Conservation (phyloP, 2,888 invertebrate species). For the Thymelicus lineola region DNA sequence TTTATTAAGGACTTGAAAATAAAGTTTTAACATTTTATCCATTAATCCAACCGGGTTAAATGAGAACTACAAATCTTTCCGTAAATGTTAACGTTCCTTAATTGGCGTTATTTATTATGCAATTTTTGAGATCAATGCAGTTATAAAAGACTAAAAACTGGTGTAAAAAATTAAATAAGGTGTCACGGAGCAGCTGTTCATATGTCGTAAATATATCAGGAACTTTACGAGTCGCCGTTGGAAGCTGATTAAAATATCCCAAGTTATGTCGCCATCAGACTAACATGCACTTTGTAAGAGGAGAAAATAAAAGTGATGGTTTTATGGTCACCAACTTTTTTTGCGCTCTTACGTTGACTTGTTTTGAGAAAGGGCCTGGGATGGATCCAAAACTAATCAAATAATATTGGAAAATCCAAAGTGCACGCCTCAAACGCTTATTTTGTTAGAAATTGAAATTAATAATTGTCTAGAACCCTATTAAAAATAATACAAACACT, state of each 20-base stretch:
- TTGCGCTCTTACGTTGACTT: not conserved
- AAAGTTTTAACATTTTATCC: too few relatives aligned
- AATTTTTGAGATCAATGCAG: not conserved
- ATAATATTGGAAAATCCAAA: too few relatives aligned
- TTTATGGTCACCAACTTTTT: not conserved
- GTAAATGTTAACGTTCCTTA: constrained; percentile 1
- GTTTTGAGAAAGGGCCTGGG: too few relatives aligned
- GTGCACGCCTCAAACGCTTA: too few relatives aligned
- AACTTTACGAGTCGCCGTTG: constrained; percentile 10
- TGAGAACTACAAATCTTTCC: constrained; percentile 4
- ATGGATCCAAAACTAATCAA: too few relatives aligned
- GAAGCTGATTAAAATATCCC: constrained; percentile 13
- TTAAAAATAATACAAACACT: too few relatives aligned
- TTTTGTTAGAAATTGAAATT: too few relatives aligned
- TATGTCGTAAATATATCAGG: constrained; percentile 8
- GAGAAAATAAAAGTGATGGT: not conserved
- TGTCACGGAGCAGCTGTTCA: constrained; percentile 7
- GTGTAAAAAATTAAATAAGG: constrained; percentile 9
- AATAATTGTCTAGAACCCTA: too few relatives aligned
- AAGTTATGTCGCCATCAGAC: constrained; percentile 6
- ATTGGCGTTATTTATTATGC: constrained; percentile 6
- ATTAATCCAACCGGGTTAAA: not conserved
- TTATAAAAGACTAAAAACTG: not conserved
- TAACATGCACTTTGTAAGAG: not conserved
- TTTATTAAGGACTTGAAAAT: too few relatives aligned